These are phyloP conservation scores for Pyrochroa serraticornis DNA, from an alignment of 2,888 invertebrate genomes.

Conservation along the genomic window DNA sequence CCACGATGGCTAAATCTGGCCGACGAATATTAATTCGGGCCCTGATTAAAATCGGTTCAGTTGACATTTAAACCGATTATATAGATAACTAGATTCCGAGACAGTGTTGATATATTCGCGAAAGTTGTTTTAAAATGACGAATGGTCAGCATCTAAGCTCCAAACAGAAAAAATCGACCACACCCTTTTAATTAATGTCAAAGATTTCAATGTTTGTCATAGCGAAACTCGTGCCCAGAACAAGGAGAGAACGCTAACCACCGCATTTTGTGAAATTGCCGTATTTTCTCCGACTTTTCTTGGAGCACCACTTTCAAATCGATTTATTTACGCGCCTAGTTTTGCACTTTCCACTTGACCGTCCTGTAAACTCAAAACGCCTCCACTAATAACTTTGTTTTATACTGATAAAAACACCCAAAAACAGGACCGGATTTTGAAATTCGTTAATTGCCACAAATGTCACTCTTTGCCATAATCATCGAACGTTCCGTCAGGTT, in stretches of 20 bases:
- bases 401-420: neutral
- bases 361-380: neutral
- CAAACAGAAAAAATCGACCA: constrained; percentile 44
- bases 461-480: too few relatives aligned
- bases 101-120: constrained; percentile 53
- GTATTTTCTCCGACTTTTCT: constrained; percentile 44
- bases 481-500: too few relatives aligned
- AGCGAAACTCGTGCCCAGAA: constrained; percentile 18
- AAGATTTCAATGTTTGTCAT: constrained; percentile 38
- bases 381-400: constrained; percentile 16
- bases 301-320: constrained; percentile 46
- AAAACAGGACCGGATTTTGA: too few relatives aligned
- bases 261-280: constrained; percentile 37
- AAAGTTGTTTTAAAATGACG: constrained; percentile 53
- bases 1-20: too few relatives aligned
- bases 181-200: constrained; percentile 52
- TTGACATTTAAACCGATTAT: constrained; percentile 51
- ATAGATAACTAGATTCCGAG: constrained; percentile 46
- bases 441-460: too few relatives aligned
- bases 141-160: constrained; percentile 42
- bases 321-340: constrained; percentile 32
- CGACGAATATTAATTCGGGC: constrained; percentile 40
- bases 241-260: constrained; percentile 32
- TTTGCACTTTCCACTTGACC: constrained; percentile 32
- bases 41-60: constrained; percentile 47